Conservation (phyloP, 1,140 invertebrate genomes). For the Lordiphosa stackelbergi region DNA sequence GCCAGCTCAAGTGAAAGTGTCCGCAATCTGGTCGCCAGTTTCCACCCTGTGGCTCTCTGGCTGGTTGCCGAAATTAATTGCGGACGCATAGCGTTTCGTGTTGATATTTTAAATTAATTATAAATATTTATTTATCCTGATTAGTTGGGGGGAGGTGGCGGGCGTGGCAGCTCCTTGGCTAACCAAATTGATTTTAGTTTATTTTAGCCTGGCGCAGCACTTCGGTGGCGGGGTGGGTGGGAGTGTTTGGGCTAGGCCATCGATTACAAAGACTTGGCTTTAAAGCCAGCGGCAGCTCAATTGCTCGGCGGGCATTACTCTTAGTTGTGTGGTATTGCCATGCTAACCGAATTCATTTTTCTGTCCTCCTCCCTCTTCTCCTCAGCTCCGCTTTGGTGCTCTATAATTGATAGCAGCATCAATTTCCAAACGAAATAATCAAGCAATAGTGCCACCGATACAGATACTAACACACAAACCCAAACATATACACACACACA, state of each 20-base stretch:
- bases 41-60: not conserved
- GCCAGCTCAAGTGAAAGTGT: not conserved
- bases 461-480: conserved; percentile 14
- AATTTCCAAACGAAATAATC: conserved; percentile 71
- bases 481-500: conserved; percentile 10
- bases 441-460: conserved; percentile 37
- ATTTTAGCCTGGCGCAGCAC: conserved; percentile 54
- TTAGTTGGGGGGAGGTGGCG: conserved; percentile 44
- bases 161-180: conserved; percentile 23
- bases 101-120: conserved; percentile 76
- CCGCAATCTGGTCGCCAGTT: not conserved
- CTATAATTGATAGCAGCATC: conserved; percentile 70
- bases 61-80: conserved; percentile 62
- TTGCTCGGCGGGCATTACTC: conserved; percentile 46
- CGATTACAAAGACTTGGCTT: conserved; percentile 64
- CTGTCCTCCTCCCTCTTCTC: not conserved
- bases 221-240: conserved; percentile 5
- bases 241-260: conserved; percentile 15
- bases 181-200: conserved; percentile 73
- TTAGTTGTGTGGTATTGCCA: conserved; percentile 19
- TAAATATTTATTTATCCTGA: conserved; percentile 75
- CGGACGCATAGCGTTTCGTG: conserved; percentile 43
- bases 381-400: conserved; percentile 19
- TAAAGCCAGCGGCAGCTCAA: conserved; percentile 49
- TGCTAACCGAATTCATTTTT: conserved; percentile 51